Base-by-base conservation (phyloP, 2,888 invertebrate species). In the Zaprionus bogoriensis region DNA sequence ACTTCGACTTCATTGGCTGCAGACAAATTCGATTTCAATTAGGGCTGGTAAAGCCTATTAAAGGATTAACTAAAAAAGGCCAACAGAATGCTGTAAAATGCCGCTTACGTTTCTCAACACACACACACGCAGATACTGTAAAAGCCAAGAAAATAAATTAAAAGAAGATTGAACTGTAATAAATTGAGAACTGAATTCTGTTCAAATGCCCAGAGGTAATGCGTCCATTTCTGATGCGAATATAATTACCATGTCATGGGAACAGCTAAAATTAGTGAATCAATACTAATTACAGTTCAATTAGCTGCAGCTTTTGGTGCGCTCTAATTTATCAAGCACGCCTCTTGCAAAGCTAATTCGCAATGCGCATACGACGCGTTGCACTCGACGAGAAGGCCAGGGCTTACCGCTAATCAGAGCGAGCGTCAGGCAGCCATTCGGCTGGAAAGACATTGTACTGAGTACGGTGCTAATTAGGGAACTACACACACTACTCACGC, bases 341-440 rank as follows among this genome's bases (percentile, higher is more conserved):
- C n/a, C 28, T 10, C 23, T 17, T 25, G n/a, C 2, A 14, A 20
- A 12, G 50, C 9, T 36, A 50, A 55, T 50, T 63, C 17, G n/a
- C n/a, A 64, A 50, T 74, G 39, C 41, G 47, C 39, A 41, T 54
- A 77, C 63, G 51, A 20, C 39, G 36, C 22, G 57, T 45, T 53
- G 63, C 20, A 58, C 41, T 30, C 27, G n/a, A n/a, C 44, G 10
- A 38, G 22, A 46, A 30, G 25, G 22, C 3, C 25, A 30, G n/a
- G 9, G 17, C 5, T 22, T 20, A 17, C 22, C 44, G 30, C 41
- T 55, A 44, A 68, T 63, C 32, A 55, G 54, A 2, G 50, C 19
- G 28, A 7, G 14, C 12, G 4, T 9, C 23, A 41, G 4, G 14
- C 14, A 14, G 1, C 9, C 32, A 41, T 6, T n/a, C 39, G 44